These are phyloP conservation scores for Macrosoma leucophasiata DNA, from an alignment of 2,888 invertebrate genomes.

Conservation along the genomic window DNA sequence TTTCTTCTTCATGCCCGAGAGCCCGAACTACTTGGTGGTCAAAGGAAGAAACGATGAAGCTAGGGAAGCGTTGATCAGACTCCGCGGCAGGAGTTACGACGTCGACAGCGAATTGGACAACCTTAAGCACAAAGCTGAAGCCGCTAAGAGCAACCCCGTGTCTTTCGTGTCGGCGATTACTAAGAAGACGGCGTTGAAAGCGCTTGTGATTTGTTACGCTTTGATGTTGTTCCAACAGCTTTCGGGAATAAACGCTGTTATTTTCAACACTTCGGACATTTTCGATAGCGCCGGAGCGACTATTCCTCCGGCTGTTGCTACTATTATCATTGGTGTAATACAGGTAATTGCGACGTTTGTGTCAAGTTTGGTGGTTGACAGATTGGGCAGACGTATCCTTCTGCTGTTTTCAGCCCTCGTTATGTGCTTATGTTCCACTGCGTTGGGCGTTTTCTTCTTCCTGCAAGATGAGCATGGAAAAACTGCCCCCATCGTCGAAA, in stretches of 20 bases:
- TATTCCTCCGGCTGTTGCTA: conserved; percentile 76
- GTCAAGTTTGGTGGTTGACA: conserved; percentile 87
- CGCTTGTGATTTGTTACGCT: conserved; percentile 81
- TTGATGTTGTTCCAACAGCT: conserved; percentile 95
- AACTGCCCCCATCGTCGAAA: conserved; percentile 50
- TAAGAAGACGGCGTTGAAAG: conserved; percentile 79
- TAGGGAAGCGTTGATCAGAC: conserved; percentile 78
- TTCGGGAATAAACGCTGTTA: conserved; percentile 88
- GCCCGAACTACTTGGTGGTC: conserved; percentile 83
- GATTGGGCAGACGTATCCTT: conserved; percentile 84
- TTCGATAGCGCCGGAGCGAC: conserved; percentile 79
- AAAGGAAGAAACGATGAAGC: conserved; percentile 81
- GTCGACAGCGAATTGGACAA: conserved; percentile 78
- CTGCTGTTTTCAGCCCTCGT: conserved; percentile 81
- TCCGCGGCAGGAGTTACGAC: conserved; percentile 84
- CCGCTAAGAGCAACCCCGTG: conserved; percentile 66
- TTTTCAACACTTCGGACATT: conserved; percentile 86
- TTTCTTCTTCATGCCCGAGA: conserved; percentile 92
- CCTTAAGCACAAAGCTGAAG: conserved; percentile 74
- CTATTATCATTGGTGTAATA: conserved; percentile 89
- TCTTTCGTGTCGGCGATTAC: conserved; percentile 75
- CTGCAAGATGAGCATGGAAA: conserved; percentile 47
- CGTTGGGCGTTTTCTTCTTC: conserved; percentile 84
- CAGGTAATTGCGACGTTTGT: conserved; percentile 86
- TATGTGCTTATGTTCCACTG: conserved; percentile 81